phyloP scores from a whole-genome alignment of 1,140 invertebrate species.

The Galendromus occidentalis region DNA sequence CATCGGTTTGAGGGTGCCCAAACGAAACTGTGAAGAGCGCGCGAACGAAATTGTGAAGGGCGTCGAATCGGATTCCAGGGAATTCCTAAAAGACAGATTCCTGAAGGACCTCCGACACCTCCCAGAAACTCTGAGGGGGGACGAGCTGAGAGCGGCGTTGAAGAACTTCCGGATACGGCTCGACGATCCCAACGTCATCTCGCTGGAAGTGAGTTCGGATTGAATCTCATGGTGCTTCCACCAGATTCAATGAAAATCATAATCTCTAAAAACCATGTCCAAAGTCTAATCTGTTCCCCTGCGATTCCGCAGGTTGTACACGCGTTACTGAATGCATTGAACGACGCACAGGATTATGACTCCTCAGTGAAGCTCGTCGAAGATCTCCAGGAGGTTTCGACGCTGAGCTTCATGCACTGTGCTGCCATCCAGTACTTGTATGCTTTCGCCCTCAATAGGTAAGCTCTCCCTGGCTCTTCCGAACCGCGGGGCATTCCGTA shows the following conservation, averaged over 20 bases:
- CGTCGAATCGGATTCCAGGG: slow-evolving; percentile 35
- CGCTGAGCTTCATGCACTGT: slow-evolving; percentile 67
- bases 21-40: background rate
- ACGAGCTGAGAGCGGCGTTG: slow-evolving; percentile 61
- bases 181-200: slow-evolving; percentile 89
- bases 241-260: slow-evolving; percentile 7
- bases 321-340: slow-evolving; percentile 11
- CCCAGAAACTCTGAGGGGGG: slow-evolving; percentile 60
- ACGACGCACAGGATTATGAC: slow-evolving; percentile 59
- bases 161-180: slow-evolving; percentile 74
- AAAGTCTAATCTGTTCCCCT: background rate
- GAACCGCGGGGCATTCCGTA: too few relatives aligned
- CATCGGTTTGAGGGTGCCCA: background rate
- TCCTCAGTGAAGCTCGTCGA: slow-evolving; percentile 93
- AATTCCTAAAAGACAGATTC: slow-evolving; percentile 96
- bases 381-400: slow-evolving; percentile 77
- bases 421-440: slow-evolving; percentile 77
- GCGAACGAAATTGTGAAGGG: background rate
- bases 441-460: slow-evolving; percentile 90
- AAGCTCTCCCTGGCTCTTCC: slow-evolving; percentile 22
- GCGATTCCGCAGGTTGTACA: slow-evolving; percentile 14
- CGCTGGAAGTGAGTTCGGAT: slow-evolving; percentile 84
- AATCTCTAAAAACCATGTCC: background rate
- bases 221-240: slow-evolving; percentile 38
- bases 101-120: slow-evolving; percentile 77